These are phyloP conservation scores for Entomobrya proxima DNA, from an alignment of 2,888 invertebrate genomes.

Conservation along the genomic window DNA sequence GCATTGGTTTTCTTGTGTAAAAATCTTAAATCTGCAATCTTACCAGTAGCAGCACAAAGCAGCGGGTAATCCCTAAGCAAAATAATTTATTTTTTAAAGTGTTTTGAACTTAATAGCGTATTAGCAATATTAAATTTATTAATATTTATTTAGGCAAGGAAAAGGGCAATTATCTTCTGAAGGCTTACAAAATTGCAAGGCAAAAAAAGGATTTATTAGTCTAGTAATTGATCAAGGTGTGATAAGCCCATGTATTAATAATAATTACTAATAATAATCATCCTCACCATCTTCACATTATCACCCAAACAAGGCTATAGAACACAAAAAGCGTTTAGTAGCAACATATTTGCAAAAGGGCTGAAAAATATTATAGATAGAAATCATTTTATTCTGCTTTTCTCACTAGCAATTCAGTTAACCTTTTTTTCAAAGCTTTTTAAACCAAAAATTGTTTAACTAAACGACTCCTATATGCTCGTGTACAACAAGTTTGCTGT, in stretches of 20 bases:
- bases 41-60: too few species aligned
- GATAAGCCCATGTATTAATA: constrained; percentile 41
- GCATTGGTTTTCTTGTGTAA: too few species aligned
- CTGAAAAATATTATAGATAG: not conserved
- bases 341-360: not conserved
- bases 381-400: constrained; percentile 12
- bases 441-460: constrained; percentile 28
- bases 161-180: too few species aligned
- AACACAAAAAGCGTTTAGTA: not conserved
- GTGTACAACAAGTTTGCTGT: constrained; percentile 55
- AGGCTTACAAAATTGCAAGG: too few species aligned
- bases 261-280: constrained; percentile 46
- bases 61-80: too few species aligned
- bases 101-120: too few species aligned
- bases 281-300: not conserved
- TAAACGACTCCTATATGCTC: constrained; percentile 59
- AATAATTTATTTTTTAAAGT: too few species aligned
- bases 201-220: constrained; percentile 8
- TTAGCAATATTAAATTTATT: too few species aligned
- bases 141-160: too few species aligned
- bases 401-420: constrained; percentile 41
- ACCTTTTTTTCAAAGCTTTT: not conserved
- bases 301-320: not conserved
- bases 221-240: not conserved
- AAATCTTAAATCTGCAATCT: too few species aligned